Evolutionary conservation across 2,113 vertebrate species (phyloP).

Genomic region (Lagopus leucura): DNA sequence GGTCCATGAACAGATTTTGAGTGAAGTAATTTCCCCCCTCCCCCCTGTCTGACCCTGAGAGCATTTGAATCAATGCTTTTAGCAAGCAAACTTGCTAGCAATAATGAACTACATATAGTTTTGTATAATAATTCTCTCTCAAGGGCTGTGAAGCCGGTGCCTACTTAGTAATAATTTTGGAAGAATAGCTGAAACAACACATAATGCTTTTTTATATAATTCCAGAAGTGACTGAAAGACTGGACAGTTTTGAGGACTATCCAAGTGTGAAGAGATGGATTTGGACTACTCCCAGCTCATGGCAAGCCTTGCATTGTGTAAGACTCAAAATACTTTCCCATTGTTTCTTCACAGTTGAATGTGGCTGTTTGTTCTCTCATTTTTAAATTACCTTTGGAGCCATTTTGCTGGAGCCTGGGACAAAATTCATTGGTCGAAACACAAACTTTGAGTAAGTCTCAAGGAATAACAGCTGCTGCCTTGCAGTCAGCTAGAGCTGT

Average conservation of each 20-base stretch:
- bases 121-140: slow-evolving; percentile 46
- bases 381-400: slow-evolving; percentile 63
- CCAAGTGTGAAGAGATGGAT: slow-evolving; percentile 65
- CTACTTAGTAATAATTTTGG: slow-evolving; percentile 63
- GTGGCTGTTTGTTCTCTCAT: slow-evolving; percentile 11
- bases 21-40: slow-evolving; percentile 24
- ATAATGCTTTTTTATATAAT: slow-evolving; percentile 77
- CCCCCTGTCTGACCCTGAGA: slow-evolving; percentile 3
- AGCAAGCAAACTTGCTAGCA: slow-evolving; percentile 30
- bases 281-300: slow-evolving; percentile 60
- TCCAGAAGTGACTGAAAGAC: slow-evolving; percentile 61
- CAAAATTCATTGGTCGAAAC: slow-evolving; percentile 53
- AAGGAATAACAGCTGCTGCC: neutral
- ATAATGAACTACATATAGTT: slow-evolving; percentile 36
- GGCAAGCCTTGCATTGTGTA: slow-evolving; percentile 39
- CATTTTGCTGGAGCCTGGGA: slow-evolving; percentile 4
- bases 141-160: slow-evolving; percentile 44
- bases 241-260: slow-evolving; percentile 70
- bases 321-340: slow-evolving; percentile 10
- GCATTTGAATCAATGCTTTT: slow-evolving; percentile 46
- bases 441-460: neutral
- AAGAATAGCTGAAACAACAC: slow-evolving; percentile 70
- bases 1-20: slow-evolving; percentile 35
- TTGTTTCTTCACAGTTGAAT: slow-evolving; percentile 17
- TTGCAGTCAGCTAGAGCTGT: slow-evolving; percentile 21